Evolutionary conservation across 2,888 invertebrate genomes (phyloP), one percentile per base, ranked within the genome.

Genomic region (Synergus japonicus): DNA sequence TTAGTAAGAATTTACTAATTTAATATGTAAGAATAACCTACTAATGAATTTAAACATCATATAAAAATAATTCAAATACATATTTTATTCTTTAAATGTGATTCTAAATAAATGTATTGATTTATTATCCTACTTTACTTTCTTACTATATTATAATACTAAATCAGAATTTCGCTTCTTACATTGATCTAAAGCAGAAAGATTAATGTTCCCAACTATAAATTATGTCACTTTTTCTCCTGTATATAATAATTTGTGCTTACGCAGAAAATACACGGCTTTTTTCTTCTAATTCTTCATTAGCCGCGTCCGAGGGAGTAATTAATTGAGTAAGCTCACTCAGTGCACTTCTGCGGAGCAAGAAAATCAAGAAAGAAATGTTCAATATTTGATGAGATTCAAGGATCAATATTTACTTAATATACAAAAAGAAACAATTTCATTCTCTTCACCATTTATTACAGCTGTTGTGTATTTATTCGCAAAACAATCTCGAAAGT

Each of bases 241-340:
- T 44, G 66, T 44, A 66, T 12, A 66, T 66, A 66, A 44, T 66
- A 66, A 66, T n/a, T 66, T 44, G 66, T 37, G 43, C 41, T 66
- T 18, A 66, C 41, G n/a, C 43, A 18, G 43, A 66, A 66, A 66
- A 43, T 66, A 66, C 44, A n/a, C n/a, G 18, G 10, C 12, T 12
- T n/a, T 66, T 66, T 66, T 66, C 18, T 43, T 44, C n/a, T 66
- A 43, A 18, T 66, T 66, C 66, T 66, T 66, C 44, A 66, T 66
- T 66, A 66, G 44, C 44, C 12, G 12, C 44, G 66, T 44, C 12
- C 66, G 43, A 43, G 66, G 18, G 12, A 66, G 66, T 66, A 44
- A 66, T 66, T 66, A 44, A 66, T 66, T 66, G 44, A 44, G 66
- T 43, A 44, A 44, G 18, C 66, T 66, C 66, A 43, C 66, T 66